Conservation (phyloP, 2,113 vertebrate species). For the Pterocles gutturalis region DNA sequence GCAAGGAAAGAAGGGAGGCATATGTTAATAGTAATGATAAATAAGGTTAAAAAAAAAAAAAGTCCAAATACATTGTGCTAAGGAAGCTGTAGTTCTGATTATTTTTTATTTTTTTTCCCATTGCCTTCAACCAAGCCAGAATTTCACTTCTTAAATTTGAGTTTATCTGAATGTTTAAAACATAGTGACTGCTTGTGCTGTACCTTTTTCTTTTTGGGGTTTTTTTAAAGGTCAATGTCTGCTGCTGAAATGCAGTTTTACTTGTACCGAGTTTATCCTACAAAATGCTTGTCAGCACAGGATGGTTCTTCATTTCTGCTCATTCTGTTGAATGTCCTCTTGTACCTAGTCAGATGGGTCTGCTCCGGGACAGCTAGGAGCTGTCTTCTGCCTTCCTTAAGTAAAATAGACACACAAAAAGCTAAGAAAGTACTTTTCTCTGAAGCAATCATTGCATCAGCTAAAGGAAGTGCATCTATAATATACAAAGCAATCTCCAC, state of each 20-base stretch:
- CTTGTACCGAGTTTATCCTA: neutral
- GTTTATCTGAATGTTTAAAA: neutral
- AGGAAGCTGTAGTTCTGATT: neutral
- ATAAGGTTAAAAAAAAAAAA: neutral
- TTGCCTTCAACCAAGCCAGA: neutral
- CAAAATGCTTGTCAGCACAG: neutral
- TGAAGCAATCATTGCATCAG: neutral
- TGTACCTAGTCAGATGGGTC: fast-evolving
- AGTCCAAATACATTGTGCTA: neutral
- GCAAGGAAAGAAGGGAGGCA: neutral
- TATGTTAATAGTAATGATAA: neutral
- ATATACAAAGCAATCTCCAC: neutral
- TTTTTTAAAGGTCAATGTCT: fast-evolving
- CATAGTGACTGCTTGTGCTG: neutral
- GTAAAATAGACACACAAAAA: neutral
- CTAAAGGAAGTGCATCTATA: neutral
- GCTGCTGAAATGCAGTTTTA: neutral
- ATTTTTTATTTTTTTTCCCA: neutral
- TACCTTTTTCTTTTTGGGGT: too few relatives aligned
- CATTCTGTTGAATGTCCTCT: fast-evolving
- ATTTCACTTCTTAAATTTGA: neutral
- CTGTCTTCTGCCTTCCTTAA: neutral
- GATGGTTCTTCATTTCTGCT: neutral
- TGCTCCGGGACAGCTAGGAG: neutral
- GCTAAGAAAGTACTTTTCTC: neutral